Percentiles rank a stretch among this genome's conserved stretches.
Evolutionary conservation across 2,888 invertebrate species (phyloP).

Genomic region (Phalera bucephala): DNA sequence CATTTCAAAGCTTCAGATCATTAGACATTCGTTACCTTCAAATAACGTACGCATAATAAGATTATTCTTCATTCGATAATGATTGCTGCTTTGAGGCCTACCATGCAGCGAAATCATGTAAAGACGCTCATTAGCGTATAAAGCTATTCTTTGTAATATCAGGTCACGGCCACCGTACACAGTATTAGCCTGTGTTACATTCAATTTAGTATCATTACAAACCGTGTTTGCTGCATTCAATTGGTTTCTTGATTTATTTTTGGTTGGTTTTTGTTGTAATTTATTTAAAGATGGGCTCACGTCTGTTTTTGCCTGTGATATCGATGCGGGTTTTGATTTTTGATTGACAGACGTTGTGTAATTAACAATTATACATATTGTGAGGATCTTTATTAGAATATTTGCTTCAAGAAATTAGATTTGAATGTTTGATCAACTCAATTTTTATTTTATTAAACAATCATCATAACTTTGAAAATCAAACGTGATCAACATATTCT

Average conservation of each 20-base stretch:
- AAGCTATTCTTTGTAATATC: slow-evolving; percentile 20
- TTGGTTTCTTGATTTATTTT: slow-evolving; percentile 28
- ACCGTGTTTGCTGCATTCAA: slow-evolving; percentile 28
- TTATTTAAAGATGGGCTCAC: not conserved
- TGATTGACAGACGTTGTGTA: not conserved
- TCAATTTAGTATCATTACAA: slow-evolving; percentile 44
- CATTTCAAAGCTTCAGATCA: not conserved
- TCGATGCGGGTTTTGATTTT: not conserved
- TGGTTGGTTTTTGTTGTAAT: slow-evolving; percentile 3
- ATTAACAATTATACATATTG: not conserved
- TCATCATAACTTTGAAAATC: no score
- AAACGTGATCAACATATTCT: no score
- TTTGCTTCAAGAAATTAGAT: no score
- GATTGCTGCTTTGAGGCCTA: not conserved
- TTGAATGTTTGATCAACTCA: no score
- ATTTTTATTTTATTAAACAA: no score
- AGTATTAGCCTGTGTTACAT: slow-evolving; percentile 35
- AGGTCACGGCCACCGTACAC: slow-evolving; percentile 34
- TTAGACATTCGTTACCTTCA: slow-evolving; percentile 1
- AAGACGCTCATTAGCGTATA: slow-evolving; percentile 18
- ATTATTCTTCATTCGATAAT: not conserved
- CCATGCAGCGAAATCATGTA: slow-evolving; percentile 3
- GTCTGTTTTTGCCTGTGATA: not conserved
- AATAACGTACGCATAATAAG: not conserved
- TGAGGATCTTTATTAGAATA: no score